Evolutionary conservation across 1,140 invertebrate species (phyloP).

Genomic region (Tigriopus japonicus): DNA sequence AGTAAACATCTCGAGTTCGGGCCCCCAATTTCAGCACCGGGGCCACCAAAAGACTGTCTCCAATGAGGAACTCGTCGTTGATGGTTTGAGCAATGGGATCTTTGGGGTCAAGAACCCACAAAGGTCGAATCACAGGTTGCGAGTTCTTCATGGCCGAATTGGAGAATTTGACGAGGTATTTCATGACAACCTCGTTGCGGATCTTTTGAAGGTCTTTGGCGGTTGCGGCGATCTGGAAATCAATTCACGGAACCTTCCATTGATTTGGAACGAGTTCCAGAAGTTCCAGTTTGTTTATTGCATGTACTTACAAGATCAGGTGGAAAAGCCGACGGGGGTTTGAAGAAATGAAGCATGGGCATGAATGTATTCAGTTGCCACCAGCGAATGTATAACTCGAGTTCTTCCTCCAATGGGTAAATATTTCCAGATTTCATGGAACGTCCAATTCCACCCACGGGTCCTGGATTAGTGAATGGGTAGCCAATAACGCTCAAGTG

Average conservation of each 20-base stretch:
- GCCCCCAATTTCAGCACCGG: neutral
- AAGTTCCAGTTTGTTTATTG: no score
- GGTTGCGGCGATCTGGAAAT: neutral
- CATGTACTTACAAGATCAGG: no score
- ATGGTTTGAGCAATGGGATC: slow-evolving; percentile 8
- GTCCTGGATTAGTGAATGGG: slow-evolving; percentile 10
- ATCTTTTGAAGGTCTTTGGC: neutral
- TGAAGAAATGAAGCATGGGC: slow-evolving; percentile 9
- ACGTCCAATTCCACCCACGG: slow-evolving; percentile 8
- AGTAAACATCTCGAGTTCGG: neutral
- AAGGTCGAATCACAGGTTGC: slow-evolving; percentile 8
- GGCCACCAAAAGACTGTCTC: slow-evolving; percentile 9
- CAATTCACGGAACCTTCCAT: no score
- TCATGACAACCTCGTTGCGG: slow-evolving; percentile 1
- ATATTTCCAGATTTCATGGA: neutral
- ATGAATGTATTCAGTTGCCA: slow-evolving; percentile 14
- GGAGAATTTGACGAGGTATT: neutral
- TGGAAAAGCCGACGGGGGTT: slow-evolving; percentile 1
- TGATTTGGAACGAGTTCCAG: no score
- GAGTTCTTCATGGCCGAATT: slow-evolving; percentile 9
- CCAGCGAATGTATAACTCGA: slow-evolving; percentile 9
- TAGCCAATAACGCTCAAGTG: slow-evolving; percentile 13
- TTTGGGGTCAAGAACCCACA: slow-evolving; percentile 13
- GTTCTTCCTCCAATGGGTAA: neutral
- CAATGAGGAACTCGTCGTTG: slow-evolving; percentile 11